Evolutionary conservation across 2,888 invertebrate species (phyloP), one percentile per base, ranked within the genome.

Genomic region (Steromphala cineraria): DNA sequence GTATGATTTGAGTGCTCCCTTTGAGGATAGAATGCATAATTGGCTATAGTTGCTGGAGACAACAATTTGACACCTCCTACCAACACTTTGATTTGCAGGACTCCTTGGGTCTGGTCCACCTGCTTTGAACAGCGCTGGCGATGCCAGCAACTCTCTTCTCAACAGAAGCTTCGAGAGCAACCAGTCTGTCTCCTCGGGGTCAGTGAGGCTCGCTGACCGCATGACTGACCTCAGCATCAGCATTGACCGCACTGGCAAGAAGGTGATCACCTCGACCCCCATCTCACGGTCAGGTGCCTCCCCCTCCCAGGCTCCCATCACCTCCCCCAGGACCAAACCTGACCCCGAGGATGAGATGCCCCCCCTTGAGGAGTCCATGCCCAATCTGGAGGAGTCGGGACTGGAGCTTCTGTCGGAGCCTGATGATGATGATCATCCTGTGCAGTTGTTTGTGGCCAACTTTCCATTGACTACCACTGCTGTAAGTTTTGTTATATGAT

Each of bases 401-500:
- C 62, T 46, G 0, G 46, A 46, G 46, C 1, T 13, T 46, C 10
- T 10, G 46, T 46, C 31, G 0, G 71, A 36, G 17, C 19, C 36
- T 15, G 52, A 40, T 17, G 75, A 24, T 8, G 77, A 67, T 17
- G 24, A 62, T 17, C 53, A 56, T 46, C 52, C 67, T 15, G 52
- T 67, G 15, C 24, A 62, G 71, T 31, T 87, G 28, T 83, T 84
- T 53, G 75, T 87, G n/a, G 83, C 84, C 3, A 87, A 87, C 53
- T 87, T 87, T 55, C 87, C 84, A 15, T 81, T 81, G 76, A 82
- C 82, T n/a, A 84, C 85, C 24, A 55, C 56, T 62, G 82, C 85
- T 81, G 87, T 87, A 78, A 46, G 40, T 17, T n/a, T 46, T 46
- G 8, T 5, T 13, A 1, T 13, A 13, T 10, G 46, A 46, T 28